Percentiles rank a stretch among this genome's conserved stretches.
Conservation (phyloP, 2,888 invertebrate species). For the Eulithis testata region DNA sequence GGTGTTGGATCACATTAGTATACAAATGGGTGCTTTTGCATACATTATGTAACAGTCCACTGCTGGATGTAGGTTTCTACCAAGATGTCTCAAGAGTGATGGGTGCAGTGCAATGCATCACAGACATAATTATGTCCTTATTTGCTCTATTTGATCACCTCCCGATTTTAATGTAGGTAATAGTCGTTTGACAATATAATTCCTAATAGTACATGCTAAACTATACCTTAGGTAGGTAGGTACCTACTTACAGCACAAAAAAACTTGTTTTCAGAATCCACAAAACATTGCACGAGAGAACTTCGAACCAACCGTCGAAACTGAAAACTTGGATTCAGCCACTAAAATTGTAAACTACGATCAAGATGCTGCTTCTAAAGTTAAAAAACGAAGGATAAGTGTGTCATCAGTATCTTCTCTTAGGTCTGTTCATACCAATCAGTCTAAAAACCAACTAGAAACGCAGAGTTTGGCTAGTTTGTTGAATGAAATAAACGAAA, state of each 20-base stretch:
- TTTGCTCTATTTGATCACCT: too few species aligned
- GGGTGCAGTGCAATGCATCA: too few species aligned
- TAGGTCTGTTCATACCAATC: conserved; percentile 12
- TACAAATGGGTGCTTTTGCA: too few species aligned
- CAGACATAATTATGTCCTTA: too few species aligned
- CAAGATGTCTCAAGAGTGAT: too few species aligned
- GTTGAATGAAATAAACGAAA: not conserved
- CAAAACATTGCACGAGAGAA: not conserved
- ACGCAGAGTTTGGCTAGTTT: not conserved
- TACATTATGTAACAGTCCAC: too few species aligned
- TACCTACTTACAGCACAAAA: not conserved
- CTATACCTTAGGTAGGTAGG: not conserved
- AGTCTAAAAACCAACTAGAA: conserved; percentile 3
- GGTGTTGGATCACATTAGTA: too few species aligned
- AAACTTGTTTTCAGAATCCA: conserved; percentile 11
- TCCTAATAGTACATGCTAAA: not conserved
- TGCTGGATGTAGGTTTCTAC: too few species aligned
- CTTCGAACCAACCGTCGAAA: conserved; percentile 1
- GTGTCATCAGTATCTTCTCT: conserved; percentile 19
- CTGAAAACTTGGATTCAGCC: not conserved
- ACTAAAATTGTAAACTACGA: conserved; percentile 9
- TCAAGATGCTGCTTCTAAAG: not conserved
- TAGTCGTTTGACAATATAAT: too few species aligned
- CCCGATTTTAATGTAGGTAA: too few species aligned
- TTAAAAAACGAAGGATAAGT: conserved; percentile 14